Base-by-base conservation (phyloP, 2,888 invertebrate genomes). In the Petrophora chlorosata region DNA sequence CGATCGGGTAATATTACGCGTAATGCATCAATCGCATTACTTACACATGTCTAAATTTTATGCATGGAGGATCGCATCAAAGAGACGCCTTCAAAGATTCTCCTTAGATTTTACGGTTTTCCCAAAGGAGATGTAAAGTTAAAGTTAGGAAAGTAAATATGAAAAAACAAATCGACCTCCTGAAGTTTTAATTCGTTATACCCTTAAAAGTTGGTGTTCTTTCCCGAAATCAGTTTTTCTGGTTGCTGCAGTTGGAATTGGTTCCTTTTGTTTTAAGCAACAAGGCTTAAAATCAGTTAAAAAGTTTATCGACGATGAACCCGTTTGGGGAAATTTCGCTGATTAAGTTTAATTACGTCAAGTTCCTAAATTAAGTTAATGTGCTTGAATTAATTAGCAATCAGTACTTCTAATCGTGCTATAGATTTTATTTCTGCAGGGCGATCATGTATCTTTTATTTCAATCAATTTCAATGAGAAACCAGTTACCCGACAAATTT, bases 161-260 rank as follows among this genome's bases (percentile, higher is more conserved):
- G 44, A 44, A 44, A 35, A 36, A 44, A 29, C 29, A 26, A 42
- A 32, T 13, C 33, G 33, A 42, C 25, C 33, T 33, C 12, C 26
- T 14, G 13, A 43, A 43, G 17, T 43, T 43, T 22, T 5, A 19
- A 19, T 19, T 19, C 4, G 7, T 19, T 5, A 19, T 19, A 5
- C 4, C 7, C 7, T 19, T 19, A 19, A 4, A 7, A 4, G 19
- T 7, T 7, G 7, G n/a, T 5, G 43, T 35, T 43, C 25, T 35
- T 29, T 9, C 3, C 10, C 3, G 19, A 28, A 43, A 35, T 35
- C 22, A 28, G 35, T 43, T 43, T 43, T 17, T 14, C 19, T 23
- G 32, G 45, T 32, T 45, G 22, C 45, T 10, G 26, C 32, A 19
- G 26, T 45, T 16, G 12, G 30, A 23, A 34, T 35, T 34, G 25